A percentile compares a stretch with the other conserved stretches of the same genome.
Evolutionary conservation across 2,113 vertebrate species (phyloP).

Genomic region (Petaurus breviceps): DNA sequence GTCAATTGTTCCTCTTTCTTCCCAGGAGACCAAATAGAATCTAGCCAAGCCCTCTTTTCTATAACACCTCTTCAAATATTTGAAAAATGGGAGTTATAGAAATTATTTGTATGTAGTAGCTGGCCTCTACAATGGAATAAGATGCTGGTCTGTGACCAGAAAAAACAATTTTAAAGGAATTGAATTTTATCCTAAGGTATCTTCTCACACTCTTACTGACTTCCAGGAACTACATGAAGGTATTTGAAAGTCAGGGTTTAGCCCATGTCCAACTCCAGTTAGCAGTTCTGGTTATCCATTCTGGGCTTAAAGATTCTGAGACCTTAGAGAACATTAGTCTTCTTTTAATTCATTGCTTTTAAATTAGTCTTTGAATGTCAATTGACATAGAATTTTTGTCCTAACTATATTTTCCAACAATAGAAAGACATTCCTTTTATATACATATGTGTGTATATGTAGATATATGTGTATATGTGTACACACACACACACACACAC

Average conservation of each 20-base stretch:
- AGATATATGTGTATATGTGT: no score
- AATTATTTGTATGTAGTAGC: constrained; percentile 23
- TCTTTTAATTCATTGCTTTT: neutral
- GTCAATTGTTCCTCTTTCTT: no score
- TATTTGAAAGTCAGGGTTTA: neutral
- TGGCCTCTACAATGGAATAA: neutral
- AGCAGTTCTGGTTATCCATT: neutral
- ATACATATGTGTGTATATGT: no score
- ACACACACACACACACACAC: no score
- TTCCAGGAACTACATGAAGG: neutral
- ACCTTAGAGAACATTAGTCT: neutral
- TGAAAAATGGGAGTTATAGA: neutral
- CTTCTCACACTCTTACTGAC: neutral
- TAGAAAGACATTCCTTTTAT: no score
- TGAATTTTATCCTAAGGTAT: neutral
- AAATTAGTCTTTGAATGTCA: neutral
- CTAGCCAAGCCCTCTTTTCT: neutral
- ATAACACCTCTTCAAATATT: no score
- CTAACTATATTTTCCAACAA: neutral
- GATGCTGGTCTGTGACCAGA: constrained; percentile 19
- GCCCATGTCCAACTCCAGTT: neutral
- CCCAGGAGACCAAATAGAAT: no score
- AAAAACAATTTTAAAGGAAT: constrained; percentile 26
- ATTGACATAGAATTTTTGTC: neutral
- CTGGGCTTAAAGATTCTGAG: neutral